These are phyloP conservation scores for Acronicta psi DNA, from an alignment of 2,888 invertebrate genomes.

Conservation along the genomic window DNA sequence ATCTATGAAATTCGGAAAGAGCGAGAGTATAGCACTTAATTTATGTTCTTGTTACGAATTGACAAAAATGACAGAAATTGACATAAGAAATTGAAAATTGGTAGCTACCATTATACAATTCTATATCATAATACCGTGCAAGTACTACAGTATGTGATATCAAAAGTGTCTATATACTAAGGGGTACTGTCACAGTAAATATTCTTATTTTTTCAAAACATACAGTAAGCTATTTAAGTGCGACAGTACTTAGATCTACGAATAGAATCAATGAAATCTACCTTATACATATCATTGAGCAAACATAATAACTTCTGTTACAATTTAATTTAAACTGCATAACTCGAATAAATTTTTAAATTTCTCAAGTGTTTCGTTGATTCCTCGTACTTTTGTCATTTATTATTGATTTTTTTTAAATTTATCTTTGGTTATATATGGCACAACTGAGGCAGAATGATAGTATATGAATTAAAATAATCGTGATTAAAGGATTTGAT, in stretches of 20 bases:
- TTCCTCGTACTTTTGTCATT: conserved; percentile 57
- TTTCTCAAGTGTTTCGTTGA: conserved; percentile 62
- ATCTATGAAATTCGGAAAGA: conserved; percentile 46
- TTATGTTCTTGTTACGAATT: conserved; percentile 56
- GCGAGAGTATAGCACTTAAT: conserved; percentile 37
- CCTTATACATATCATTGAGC: conserved; percentile 57
- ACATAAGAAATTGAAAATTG: conserved; percentile 39
- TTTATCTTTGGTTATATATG: conserved; percentile 4
- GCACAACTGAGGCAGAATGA: conserved; percentile 32
- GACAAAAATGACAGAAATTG: conserved; percentile 66
- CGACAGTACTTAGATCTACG: conserved; percentile 39
- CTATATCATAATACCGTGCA: conserved; percentile 36
- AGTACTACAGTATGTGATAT: conserved; percentile 34
- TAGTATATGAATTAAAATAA: not conserved
- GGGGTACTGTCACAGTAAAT: conserved; percentile 24
- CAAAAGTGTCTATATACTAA: conserved; percentile 25
- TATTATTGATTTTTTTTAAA: conserved; percentile 27
- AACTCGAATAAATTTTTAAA: conserved; percentile 58
- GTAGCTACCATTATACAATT: conserved; percentile 20
- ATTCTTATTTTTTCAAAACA: not conserved
- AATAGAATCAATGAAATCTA: conserved; percentile 32
- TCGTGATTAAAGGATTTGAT: not conserved
- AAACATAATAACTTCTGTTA: conserved; percentile 53
- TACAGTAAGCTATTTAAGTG: conserved; percentile 10
- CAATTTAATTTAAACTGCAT: conserved; percentile 40